Evolutionary conservation across 2,888 invertebrate species (phyloP), one percentile per base, ranked within the genome.

Genomic region (Teleogryllus oceanicus): DNA sequence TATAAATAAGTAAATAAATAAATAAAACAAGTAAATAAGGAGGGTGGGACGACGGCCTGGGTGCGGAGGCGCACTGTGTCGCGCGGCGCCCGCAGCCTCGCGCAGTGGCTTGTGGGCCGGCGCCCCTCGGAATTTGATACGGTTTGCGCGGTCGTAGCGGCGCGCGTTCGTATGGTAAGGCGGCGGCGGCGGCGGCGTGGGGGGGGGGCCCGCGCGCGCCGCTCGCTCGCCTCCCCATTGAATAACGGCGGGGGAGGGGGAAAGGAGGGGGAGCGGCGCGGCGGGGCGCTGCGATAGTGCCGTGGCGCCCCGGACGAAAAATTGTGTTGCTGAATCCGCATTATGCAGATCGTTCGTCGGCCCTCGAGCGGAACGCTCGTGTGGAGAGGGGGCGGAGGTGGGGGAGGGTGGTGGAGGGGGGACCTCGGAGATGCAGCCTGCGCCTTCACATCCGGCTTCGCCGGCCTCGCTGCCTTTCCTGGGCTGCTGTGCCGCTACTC

Each of bases 291-390:
- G 62, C n/a, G 11, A 62, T 62, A 62, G 62, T n/a, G 62, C 62
- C 62, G 5, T n/a, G 62, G 62, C 37, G 37, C 37, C n/a, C 62
- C 16, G 5, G 62, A 62, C 62, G 62, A 11, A 62, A 62, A 62
- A 62, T 62, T 62, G 62, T 62, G 62, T 62, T 62, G 62, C 62
- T 62, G 62, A 62, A 62, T 62, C 62, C 62, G 62, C 62, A 62
- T 62, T 62, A 62, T 62, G 62, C 62, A 62, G 62, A 62, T 62
- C 62, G 62, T 62, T 62, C 62, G 16, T 62, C n/a, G 62, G 62
- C 62, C 62, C 62, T n/a, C 13, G 62, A 62, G 62, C 13, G 62
- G 62, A 62, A 8, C 37, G 4, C 37, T 37, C n/a, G 62, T 62
- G 62, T 18, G 62, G 62, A 12, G n/a, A 18, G 62, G 2, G 62